phyloP scores from a whole-genome alignment of 2,888 invertebrate genomes.

The Pelosia muscerda region DNA sequence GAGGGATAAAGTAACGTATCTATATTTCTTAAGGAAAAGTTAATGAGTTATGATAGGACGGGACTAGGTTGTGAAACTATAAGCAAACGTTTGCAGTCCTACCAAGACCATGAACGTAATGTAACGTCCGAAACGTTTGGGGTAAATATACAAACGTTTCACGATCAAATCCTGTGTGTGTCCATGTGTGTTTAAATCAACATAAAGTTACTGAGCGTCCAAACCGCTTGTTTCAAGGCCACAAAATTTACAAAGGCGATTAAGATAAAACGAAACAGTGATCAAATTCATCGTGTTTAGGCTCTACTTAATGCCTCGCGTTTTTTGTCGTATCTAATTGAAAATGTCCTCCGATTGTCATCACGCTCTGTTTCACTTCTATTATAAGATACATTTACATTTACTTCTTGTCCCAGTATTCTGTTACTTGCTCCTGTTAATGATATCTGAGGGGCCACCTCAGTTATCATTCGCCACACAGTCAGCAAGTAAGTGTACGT shows the following conservation, averaged over 20 bases:
- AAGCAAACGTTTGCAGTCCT: too few species aligned
- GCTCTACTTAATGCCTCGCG: constrained; percentile 68
- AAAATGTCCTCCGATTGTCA: constrained; percentile 51
- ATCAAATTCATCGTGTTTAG: constrained; percentile 66
- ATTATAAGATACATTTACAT: constrained; percentile 48
- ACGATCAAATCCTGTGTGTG: too few species aligned
- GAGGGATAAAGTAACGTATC: neutral
- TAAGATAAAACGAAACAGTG: constrained; percentile 59
- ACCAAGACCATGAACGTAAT: too few species aligned
- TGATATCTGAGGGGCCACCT: too few species aligned
- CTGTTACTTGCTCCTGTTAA: constrained; percentile 16
- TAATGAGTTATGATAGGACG: too few species aligned
- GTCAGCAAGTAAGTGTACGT: too few species aligned
- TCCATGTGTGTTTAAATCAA: too few species aligned
- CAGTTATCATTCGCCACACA: too few species aligned
- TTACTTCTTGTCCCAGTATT: constrained; percentile 26
- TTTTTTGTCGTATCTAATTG: constrained; percentile 64
- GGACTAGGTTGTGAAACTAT: too few species aligned
- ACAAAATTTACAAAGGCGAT: constrained; percentile 56
- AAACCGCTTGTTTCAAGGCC: constrained; percentile 45
- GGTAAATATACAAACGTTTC: too few species aligned
- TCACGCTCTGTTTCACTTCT: constrained; percentile 57
- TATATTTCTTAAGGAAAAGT: too few species aligned
- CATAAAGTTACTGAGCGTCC: neutral
- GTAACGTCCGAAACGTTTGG: too few species aligned